A percentile compares a stretch with the other conserved stretches of the same genome.
phyloP scores from a whole-genome alignment of 2,113 vertebrate genomes.

The Paramormyrops kingsleyae region DNA sequence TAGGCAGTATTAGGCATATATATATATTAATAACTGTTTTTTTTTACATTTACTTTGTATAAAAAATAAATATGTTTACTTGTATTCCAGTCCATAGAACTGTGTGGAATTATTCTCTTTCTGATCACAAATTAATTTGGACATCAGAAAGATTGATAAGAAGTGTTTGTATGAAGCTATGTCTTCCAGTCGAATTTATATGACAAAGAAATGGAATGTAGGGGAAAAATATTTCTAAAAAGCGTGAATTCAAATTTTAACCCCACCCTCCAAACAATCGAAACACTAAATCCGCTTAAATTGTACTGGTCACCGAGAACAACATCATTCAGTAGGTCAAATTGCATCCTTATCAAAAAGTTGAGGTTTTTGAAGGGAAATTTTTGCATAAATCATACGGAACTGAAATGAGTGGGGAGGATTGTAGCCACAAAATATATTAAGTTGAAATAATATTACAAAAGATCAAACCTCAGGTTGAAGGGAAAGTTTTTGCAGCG shows the following conservation, averaged over 20 bases:
- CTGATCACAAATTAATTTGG: not conserved
- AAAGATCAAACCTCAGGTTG: not conserved
- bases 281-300: not conserved
- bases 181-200: not conserved
- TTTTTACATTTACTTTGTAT: not conserved
- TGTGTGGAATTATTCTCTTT: not conserved
- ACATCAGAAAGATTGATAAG: not conserved
- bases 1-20: too few species aligned
- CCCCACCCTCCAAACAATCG: not conserved
- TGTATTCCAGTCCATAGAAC: not conserved
- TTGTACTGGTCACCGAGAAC: not conserved
- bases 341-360: not conserved
- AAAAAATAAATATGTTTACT: not conserved
- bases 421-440: not conserved
- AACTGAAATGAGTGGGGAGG: not conserved
- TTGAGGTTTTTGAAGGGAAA: not conserved
- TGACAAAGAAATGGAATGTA: not conserved
- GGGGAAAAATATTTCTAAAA: not conserved
- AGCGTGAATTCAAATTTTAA: not conserved
- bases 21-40: not conserved
- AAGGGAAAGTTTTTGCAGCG: slow-evolving; percentile 10
- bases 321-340: not conserved
- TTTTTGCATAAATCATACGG: not conserved
- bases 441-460: not conserved
- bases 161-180: not conserved